phyloP scores from a whole-genome alignment of 2,888 invertebrate genomes.

The Microctonus hyperodae region DNA sequence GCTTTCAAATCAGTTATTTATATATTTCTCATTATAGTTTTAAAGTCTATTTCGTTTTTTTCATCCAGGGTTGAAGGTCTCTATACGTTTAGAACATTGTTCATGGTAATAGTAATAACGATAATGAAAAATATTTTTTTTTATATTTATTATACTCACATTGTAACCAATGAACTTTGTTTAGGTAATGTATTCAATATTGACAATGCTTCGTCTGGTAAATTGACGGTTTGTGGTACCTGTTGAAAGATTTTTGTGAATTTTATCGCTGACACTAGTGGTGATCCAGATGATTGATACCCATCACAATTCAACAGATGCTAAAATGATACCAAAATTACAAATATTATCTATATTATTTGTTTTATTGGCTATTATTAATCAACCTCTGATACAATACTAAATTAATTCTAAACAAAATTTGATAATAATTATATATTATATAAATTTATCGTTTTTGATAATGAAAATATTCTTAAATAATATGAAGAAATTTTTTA shows the following conservation, averaged over 20 bases:
- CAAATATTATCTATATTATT: background rate
- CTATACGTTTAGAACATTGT: background rate
- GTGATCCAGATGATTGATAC: constrained; percentile 30
- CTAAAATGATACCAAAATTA: background rate
- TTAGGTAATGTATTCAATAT: constrained; percentile 46
- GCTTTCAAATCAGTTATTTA: background rate
- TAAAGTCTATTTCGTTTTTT: background rate
- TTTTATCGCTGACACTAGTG: constrained; percentile 20
- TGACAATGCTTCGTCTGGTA: constrained; percentile 18
- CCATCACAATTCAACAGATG: constrained; percentile 22
- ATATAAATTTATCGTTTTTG: no score
- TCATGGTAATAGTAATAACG: background rate
- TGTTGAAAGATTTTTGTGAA: constrained; percentile 24
- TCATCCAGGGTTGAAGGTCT: background rate
- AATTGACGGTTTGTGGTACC: constrained; percentile 6
- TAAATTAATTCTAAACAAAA: no score
- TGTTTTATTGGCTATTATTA: no score
- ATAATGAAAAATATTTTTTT: no score
- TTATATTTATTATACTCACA: constrained; percentile 62
- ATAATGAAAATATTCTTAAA: no score
- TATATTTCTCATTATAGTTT: background rate
- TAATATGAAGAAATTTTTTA: no score
- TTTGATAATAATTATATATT: no score
- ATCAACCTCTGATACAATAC: no score
- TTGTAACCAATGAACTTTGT: constrained; percentile 67